These are phyloP conservation scores for Papilio dardanus DNA, from an alignment of 1,140 invertebrate species.

Conservation along the genomic window DNA sequence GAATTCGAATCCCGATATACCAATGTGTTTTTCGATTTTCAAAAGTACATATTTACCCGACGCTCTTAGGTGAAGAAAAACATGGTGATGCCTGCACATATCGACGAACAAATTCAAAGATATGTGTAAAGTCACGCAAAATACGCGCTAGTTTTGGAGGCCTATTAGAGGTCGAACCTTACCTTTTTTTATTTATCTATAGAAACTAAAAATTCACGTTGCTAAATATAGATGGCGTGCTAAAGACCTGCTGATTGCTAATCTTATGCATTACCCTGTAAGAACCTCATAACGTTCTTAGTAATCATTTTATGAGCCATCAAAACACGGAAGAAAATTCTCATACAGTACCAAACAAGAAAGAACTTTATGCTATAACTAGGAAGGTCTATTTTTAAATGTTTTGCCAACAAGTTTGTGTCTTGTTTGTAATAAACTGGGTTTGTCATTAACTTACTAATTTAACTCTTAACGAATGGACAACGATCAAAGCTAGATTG, in stretches of 20 bases:
- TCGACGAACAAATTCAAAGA: too few relatives aligned
- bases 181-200: too few relatives aligned
- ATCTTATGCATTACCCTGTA: slow-evolving; percentile 21
- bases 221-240: not conserved
- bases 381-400: not conserved
- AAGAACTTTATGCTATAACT: not conserved
- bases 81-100: too few relatives aligned
- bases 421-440: not conserved
- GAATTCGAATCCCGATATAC: too few relatives aligned
- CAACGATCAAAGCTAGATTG: not conserved
- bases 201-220: too few relatives aligned
- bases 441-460: not conserved
- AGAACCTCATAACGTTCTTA: slow-evolving; percentile 2
- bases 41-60: too few relatives aligned
- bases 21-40: too few relatives aligned
- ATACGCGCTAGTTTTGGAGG: too few relatives aligned
- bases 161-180: too few relatives aligned
- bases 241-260: not conserved
- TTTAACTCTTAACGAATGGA: slow-evolving; percentile 10
- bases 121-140: too few relatives aligned
- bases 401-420: not conserved
- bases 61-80: too few relatives aligned
- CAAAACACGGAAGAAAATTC: slow-evolving; percentile 12
- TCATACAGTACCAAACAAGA: not conserved
- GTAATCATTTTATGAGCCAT: slow-evolving; percentile 15